Percentiles rank a stretch among this genome's conserved stretches.
phyloP scores from a whole-genome alignment of 2,113 vertebrate genomes.

The Nothobranchius furzeri region DNA sequence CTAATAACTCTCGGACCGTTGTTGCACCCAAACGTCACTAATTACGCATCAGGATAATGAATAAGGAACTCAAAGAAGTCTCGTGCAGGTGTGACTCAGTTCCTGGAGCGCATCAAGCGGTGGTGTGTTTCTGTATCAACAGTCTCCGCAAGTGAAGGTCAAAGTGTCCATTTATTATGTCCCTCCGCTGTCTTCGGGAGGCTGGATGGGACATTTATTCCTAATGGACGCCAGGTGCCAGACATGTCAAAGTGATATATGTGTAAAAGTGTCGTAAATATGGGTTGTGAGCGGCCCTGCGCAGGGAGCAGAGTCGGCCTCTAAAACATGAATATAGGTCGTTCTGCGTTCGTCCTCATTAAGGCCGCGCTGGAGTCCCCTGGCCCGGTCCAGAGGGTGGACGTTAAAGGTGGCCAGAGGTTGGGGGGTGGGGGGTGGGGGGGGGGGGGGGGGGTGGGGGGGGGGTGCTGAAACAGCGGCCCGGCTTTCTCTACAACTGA shows the following conservation, averaged over 20 bases:
- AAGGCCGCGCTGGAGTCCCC: constrained; percentile 72
- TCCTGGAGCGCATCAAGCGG: constrained; percentile 5
- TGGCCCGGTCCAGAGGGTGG: no score
- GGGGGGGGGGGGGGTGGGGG: no score
- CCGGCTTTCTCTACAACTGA: no score
- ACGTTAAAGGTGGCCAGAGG: no score
- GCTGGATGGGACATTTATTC: constrained; percentile 72
- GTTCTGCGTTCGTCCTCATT: constrained; percentile 80
- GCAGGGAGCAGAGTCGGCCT: constrained; percentile 55
- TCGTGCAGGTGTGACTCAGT: constrained; percentile 27
- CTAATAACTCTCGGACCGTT: no score
- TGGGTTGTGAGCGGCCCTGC: constrained; percentile 69
- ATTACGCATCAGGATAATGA: not conserved
- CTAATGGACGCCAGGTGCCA: constrained; percentile 78
- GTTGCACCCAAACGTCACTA: no score
- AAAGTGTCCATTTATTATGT: not conserved
- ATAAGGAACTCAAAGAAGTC: constrained; percentile 43
- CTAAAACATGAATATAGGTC: constrained; percentile 71
- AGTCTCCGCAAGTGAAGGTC: constrained; percentile 32
- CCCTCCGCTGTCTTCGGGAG: constrained; percentile 35
- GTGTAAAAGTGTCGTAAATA: constrained; percentile 79
- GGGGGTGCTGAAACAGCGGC: no score
- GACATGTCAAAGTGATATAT: constrained; percentile 80
- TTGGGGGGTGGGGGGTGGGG: no score
- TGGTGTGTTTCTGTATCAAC: constrained; percentile 59